These are phyloP conservation scores for Sebastes taczanowskii DNA, from an alignment of 2,797 vertebrate species.

Conservation along the genomic window DNA sequence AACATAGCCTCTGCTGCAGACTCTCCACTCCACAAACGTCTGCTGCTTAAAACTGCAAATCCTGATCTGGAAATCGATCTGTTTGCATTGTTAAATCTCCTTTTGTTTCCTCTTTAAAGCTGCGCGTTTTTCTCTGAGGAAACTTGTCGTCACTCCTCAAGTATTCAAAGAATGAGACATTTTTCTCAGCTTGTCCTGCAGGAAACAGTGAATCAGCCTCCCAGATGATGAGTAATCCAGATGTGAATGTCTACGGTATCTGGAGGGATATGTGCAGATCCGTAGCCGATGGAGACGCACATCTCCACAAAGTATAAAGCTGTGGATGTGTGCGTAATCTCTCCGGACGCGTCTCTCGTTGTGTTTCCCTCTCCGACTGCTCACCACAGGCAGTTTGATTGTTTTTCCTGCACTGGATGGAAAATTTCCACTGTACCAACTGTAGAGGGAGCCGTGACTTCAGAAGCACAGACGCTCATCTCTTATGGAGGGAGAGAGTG, in stretches of 20 bases:
- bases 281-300: constrained; percentile 20
- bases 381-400: constrained; percentile 67
- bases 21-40: background rate
- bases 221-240: constrained; percentile 7
- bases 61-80: constrained; percentile 9
- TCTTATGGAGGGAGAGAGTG: background rate
- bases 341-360: constrained; percentile 54
- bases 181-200: constrained; percentile 17
- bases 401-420: constrained; percentile 66
- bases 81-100: constrained; percentile 30
- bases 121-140: constrained; percentile 33
- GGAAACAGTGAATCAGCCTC: constrained; percentile 25
- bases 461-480: constrained; percentile 42
- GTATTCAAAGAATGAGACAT: constrained; percentile 68
- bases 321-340: constrained; percentile 20
- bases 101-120: background rate
- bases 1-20: constrained; percentile 53
- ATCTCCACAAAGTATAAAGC: background rate
- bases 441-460: constrained; percentile 82
- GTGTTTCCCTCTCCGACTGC: constrained; percentile 47
- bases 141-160: constrained; percentile 80
- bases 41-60: constrained; percentile 27
- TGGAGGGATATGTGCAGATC: background rate
- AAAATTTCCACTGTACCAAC: constrained; percentile 66
- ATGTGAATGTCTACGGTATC: background rate